Base-by-base conservation (phyloP, 2,888 invertebrate genomes). In the Hyppa rectilinea region DNA sequence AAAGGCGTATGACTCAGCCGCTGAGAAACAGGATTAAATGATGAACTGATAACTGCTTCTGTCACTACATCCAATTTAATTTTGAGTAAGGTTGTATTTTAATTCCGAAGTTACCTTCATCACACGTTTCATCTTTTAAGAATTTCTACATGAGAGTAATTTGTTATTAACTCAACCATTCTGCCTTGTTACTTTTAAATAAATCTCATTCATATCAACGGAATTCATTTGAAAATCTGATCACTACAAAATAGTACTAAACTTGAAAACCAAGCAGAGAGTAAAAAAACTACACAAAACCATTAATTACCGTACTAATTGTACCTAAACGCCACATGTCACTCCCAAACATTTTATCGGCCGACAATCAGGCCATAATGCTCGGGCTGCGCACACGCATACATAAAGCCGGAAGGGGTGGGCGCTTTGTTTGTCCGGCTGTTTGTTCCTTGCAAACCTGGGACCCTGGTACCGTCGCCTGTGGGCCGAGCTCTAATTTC, bases 391-490 rank as follows among this genome's bases (percentile, higher is more conserved):
- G 73, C 75, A 29, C 65, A 66, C 76, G 83, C 84, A 76, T 60
- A 75, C 73, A 65, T 59, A 77, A 70, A 62, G 73, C 82, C 83
- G 85, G 86, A 85, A 81, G 75, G 85, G 84, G 85, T 85, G 85
- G 85, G 85, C 75, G 85, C 75, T 75, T 74, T 85, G 75, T 85
- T 85, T 83, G 85, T 75, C 70, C 74, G 73, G 43, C 64, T 78
- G 73, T 84, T 85, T 85, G 85, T 85, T 85, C 85, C 85, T 83
- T 70, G 76, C 68, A 72, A 85, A 85, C 83, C 80, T 76, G 52
- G 59, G 31, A 43, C 53, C 60, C 52, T 62, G 50, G 66, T 69
- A 64, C 40, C 55, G 47, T 66, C 50, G 26, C 23, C 40, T 20
- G 50, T 71, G 71, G 64, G 78, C n/a, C 23, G 68, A 75, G 78